Base-by-base conservation (phyloP, 2,888 invertebrate genomes). In the Dasysyrphus albostriatus region DNA sequence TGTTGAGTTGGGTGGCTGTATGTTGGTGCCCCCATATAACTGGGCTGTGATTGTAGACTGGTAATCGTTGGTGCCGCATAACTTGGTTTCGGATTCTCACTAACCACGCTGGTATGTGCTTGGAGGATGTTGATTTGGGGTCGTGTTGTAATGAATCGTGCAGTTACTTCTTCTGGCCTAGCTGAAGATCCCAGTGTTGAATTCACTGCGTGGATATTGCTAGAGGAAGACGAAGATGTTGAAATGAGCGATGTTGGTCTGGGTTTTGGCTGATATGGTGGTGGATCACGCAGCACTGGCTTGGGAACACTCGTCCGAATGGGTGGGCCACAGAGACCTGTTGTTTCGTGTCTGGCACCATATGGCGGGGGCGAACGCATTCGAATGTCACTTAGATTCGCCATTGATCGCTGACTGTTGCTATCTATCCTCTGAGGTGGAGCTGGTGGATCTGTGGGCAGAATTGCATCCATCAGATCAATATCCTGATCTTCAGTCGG, bases 61-160 rank as follows among this genome's bases (percentile, higher is more conserved):
- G 81, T 88, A 61, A 88, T 83, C 29, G 93, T 92, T 10, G 94
- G 93, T 14, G 93, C 93, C 3, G 94, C 94, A 90, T 94, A 94
- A 89, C 94, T 94, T 24, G 94, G 94, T 74, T 95, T 94, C 63
- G 95, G 94, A 74, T 94, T 94, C 7, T 94, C 93, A 88, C 94
- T 94, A 6, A 96, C 95, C 84, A 95, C 94, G 75, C 95, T 95
- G 0, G 96, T 95, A 91, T 96, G 96, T 10, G 96, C 96, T 90
- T 96, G 96, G 29, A 96, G 93, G 85, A 96, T 95, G 90, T 95
- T 96, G 75, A 96, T 96, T 92, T 96, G 96, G 0, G 96, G 95
- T 85, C 96, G 94, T 0, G 96, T 95, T 37, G 96, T 96, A 44
- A 97, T 96, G 88, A 96, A 96, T 88, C 96, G 94, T 0, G 96